Evolutionary conservation across 2,797 vertebrate genomes (phyloP).

Genomic region (Mus spretus): DNA sequence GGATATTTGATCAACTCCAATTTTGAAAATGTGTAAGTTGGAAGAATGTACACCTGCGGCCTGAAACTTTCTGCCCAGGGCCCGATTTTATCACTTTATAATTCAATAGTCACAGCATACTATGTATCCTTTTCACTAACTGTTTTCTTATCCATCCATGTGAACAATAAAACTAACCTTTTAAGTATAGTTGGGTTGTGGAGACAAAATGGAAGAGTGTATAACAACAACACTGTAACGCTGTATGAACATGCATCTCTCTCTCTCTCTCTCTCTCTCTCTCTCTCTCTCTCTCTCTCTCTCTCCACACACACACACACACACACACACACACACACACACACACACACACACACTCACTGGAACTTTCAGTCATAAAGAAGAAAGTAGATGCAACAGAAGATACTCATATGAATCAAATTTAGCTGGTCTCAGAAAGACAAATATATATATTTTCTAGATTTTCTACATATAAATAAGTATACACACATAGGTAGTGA

Average conservation of each 20-base stretch:
- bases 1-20: slow-evolving; percentile 46
- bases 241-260: background rate
- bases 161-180: background rate
- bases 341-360: background rate
- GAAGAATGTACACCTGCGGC: background rate
- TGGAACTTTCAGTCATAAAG: background rate
- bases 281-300: background rate
- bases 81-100: slow-evolving; percentile 58
- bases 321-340: background rate
- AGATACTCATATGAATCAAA: background rate
- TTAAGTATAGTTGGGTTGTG: background rate
- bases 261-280: background rate
- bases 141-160: slow-evolving; percentile 45
- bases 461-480: background rate
- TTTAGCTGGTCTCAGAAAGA: background rate
- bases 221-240: background rate
- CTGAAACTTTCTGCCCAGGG: slow-evolving; percentile 38
- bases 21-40: slow-evolving; percentile 37
- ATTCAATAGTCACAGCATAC: background rate
- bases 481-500: background rate
- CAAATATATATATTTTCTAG: background rate
- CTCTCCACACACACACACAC: background rate
- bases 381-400: background rate
- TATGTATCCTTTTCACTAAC: background rate
- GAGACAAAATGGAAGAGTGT: slow-evolving; percentile 43